phyloP scores from a whole-genome alignment of 2,797 vertebrate species.

The Ctenosaura bakeri region DNA sequence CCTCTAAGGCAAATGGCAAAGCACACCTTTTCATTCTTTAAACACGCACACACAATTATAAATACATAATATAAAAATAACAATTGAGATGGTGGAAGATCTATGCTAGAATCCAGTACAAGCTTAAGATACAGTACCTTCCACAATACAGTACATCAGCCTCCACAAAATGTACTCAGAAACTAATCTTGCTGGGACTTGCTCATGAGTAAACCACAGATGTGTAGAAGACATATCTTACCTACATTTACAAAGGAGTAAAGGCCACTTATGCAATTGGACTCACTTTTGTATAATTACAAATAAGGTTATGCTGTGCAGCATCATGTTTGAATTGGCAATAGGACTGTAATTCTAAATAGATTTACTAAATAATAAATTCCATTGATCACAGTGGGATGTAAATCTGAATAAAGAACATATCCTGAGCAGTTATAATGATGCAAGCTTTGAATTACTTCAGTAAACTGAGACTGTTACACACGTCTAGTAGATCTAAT shows the following conservation, averaged over 20 bases:
- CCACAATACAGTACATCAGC: not conserved
- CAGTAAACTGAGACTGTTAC: constrained; percentile 54
- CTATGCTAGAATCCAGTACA: not conserved
- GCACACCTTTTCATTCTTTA: constrained; percentile 50
- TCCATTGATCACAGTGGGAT: not conserved
- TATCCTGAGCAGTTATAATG: not conserved
- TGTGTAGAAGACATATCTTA: too few relatives aligned
- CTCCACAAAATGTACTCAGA: not conserved
- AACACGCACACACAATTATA: not conserved
- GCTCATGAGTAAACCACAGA: not conserved
- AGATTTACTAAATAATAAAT: not conserved
- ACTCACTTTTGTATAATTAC: not conserved
- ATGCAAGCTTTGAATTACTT: constrained; percentile 60
- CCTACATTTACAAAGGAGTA: not conserved
- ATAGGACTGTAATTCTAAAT: not conserved
- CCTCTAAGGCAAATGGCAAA: constrained; percentile 72
- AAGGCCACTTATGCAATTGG: not conserved
- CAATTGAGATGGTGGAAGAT: not conserved
- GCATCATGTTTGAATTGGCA: not conserved
- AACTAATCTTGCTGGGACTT: not conserved
- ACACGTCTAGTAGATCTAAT: constrained; percentile 58
- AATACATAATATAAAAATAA: not conserved
- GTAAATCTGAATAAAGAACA: not conserved
- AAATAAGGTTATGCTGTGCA: not conserved
- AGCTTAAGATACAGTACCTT: not conserved